Conservation (phyloP, 37 sponge, comb jelly and placozoan species). For the Hexactinellida sp. region DNA sequence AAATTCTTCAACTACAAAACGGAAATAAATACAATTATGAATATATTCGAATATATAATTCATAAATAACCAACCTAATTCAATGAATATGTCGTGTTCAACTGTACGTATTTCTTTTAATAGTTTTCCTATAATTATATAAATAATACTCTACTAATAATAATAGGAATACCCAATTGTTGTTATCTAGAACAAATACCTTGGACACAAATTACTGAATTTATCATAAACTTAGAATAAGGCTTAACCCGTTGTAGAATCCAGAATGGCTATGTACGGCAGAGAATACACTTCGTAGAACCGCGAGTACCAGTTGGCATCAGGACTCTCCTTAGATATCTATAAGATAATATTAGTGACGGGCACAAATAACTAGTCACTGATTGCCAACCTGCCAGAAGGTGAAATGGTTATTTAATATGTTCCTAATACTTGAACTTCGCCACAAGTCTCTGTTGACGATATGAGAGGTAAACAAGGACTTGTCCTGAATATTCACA, state of each 20-base stretch:
- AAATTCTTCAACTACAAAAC: neutral
- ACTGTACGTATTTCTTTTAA: neutral
- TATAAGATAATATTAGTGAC: neutral
- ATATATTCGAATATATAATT: neutral
- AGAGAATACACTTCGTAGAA: neutral
- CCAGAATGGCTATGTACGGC: neutral
- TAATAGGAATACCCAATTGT: too few relatives aligned
- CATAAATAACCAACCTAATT: neutral
- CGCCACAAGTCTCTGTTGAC: constrained; percentile 3
- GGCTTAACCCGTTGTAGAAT: neutral
- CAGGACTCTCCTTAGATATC: neutral
- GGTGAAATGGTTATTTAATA: neutral
- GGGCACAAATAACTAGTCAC: neutral
- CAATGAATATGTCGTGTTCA: neutral
- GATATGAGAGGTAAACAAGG: neutral
- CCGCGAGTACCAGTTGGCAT: neutral
- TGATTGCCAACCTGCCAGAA: neutral
- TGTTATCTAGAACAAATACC: too few relatives aligned
- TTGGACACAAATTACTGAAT: too few relatives aligned
- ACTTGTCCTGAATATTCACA: neutral
- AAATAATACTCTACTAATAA: too few relatives aligned
- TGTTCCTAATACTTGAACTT: neutral
- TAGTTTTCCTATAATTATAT: neutral
- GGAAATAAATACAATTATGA: neutral
- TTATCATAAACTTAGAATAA: too few relatives aligned